A percentile compares a stretch with the other conserved stretches of the same genome.
phyloP scores from a whole-genome alignment of 2,797 vertebrate species.

The Pseudochromis fuscus region DNA sequence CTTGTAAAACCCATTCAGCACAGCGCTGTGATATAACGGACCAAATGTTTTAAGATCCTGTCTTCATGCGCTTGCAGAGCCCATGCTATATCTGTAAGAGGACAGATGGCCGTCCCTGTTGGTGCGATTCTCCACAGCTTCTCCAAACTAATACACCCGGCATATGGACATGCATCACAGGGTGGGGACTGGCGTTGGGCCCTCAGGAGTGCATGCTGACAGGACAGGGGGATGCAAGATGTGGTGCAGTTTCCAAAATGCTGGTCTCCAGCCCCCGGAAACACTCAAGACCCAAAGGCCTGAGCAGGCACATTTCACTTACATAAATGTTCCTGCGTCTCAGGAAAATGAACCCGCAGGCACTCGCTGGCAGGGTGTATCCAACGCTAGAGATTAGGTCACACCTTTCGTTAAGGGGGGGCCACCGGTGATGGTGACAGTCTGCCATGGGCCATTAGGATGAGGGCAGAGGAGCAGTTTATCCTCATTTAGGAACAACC shows the following conservation, averaged over 20 bases:
- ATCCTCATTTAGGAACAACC: slow-evolving; percentile 60
- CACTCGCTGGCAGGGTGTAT: slow-evolving; percentile 26
- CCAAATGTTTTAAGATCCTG: slow-evolving; percentile 65
- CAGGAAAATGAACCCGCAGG: slow-evolving; percentile 44
- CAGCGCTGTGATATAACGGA: slow-evolving; percentile 49
- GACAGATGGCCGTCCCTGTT: slow-evolving; percentile 83
- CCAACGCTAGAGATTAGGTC: slow-evolving; percentile 41
- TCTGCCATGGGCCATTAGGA: slow-evolving; percentile 47
- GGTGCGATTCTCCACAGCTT: slow-evolving; percentile 74
- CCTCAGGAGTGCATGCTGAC: slow-evolving; percentile 72
- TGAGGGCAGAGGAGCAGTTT: slow-evolving; percentile 51
- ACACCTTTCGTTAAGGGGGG: slow-evolving; percentile 10
- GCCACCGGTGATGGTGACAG: slow-evolving; percentile 19
- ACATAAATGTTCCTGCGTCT: slow-evolving; percentile 50
- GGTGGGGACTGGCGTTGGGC: slow-evolving; percentile 72
- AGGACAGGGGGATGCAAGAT: slow-evolving; percentile 57
- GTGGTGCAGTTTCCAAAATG: slow-evolving; percentile 37
- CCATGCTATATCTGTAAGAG: slow-evolving; percentile 71
- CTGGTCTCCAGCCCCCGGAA: slow-evolving; percentile 47
- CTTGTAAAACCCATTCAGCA: slow-evolving; percentile 42
- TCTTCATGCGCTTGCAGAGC: slow-evolving; percentile 56
- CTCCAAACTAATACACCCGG: slow-evolving; percentile 75
- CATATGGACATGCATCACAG: slow-evolving; percentile 79
- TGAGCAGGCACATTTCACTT: slow-evolving; percentile 66
- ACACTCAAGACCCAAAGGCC: slow-evolving; percentile 56